Conservation (phyloP, 2,797 vertebrate genomes). For the Acrossocheilus fasciatus region DNA sequence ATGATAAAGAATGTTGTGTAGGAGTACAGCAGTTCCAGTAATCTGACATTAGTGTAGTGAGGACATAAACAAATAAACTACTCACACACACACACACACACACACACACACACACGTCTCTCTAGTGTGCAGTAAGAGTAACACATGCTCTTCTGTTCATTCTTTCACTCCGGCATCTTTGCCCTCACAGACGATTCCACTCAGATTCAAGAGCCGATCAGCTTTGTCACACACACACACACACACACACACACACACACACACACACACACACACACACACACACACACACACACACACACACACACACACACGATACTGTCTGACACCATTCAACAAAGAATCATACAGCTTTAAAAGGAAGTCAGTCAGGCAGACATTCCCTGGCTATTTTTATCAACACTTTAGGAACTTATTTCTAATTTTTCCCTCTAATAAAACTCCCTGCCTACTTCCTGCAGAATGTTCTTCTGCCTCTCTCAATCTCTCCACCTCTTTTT, state of each 20-base stretch:
- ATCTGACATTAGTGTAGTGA: neutral
- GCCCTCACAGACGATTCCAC: constrained; percentile 35
- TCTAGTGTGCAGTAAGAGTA: neutral
- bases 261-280: neutral
- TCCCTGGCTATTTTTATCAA: constrained; percentile 40
- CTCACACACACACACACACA: neutral
- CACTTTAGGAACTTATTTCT: constrained; percentile 29
- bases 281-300: neutral
- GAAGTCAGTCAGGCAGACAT: constrained; percentile 25
- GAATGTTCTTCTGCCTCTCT: neutral
- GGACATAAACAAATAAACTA: neutral
- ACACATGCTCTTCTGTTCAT: constrained; percentile 44
- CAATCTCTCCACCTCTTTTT: neutral
- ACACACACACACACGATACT: constrained; percentile 10
- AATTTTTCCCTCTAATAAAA: constrained; percentile 11
- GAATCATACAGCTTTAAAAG: constrained; percentile 20
- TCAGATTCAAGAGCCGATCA: constrained; percentile 44
- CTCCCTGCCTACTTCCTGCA: neutral
- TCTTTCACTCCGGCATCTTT: constrained; percentile 10
- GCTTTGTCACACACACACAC: neutral
- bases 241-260: neutral
- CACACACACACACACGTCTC: neutral
- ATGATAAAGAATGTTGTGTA: neutral
- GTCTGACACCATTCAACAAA: constrained; percentile 47
- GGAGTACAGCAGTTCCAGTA: neutral